Percentiles rank a stretch among this genome's conserved stretches.
These are phyloP conservation scores for Basileuterus tristriatus DNA, from an alignment of 2,797 vertebrate genomes.

Conservation along the genomic window DNA sequence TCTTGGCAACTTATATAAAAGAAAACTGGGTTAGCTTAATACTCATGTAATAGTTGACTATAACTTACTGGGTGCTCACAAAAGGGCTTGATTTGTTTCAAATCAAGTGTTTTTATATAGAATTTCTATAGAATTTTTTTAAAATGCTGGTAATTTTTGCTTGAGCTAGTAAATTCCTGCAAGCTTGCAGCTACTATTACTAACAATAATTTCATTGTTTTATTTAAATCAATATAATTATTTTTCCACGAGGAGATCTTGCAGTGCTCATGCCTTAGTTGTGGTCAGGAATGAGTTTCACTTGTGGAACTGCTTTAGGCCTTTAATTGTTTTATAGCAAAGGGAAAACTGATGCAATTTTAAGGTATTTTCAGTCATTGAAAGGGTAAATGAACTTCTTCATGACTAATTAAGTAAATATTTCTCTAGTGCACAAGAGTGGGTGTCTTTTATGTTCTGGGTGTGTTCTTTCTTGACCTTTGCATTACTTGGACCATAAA, in stretches of 20 bases:
- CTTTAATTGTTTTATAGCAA: background rate
- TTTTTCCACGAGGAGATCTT: background rate
- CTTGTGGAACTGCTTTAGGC: background rate
- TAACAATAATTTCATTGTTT: background rate
- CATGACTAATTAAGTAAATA: background rate
- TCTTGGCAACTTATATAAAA: background rate
- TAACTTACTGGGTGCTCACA: background rate
- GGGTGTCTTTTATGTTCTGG: background rate
- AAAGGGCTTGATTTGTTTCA: background rate
- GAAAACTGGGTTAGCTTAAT: background rate
- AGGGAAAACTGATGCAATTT: background rate
- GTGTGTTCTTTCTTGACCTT: slow-evolving; percentile 9
- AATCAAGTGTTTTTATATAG: background rate
- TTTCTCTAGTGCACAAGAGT: background rate
- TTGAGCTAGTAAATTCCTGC: background rate
- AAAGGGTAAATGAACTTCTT: background rate
- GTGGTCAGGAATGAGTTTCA: background rate
- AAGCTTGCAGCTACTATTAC: background rate
- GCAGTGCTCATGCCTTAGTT: background rate
- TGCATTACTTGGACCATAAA: background rate
- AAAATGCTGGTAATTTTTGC: background rate
- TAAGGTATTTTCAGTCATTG: slow-evolving; percentile 7
- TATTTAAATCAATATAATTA: background rate
- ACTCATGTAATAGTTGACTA: background rate
- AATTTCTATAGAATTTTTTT: background rate